Evolutionary conservation across 2,797 vertebrate genomes (phyloP), one percentile per base, ranked within the genome.

Genomic region (Nannoperca obscura): DNA sequence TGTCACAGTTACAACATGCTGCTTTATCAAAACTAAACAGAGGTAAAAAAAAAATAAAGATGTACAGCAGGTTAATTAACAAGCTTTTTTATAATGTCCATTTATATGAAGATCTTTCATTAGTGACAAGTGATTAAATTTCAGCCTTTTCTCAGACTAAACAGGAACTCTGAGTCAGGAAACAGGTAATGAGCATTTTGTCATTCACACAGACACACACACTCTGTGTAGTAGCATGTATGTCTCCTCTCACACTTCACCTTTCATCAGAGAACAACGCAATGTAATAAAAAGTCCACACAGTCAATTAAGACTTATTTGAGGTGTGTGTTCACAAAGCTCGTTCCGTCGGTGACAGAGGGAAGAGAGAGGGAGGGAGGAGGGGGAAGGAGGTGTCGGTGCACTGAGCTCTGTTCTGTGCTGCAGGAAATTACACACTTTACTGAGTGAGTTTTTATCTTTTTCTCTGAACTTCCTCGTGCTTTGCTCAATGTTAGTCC

Each of bases 231-330:
- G 27, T 3, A 6, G 11, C 34, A 55, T 20, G 20, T n/a, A 36
- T 24, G 69, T 42, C 49, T 74, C 60, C 24, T 66, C 64, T 72
- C 73, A 66, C 74, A 58, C 58, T 60, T 77, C 74, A 70, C 54
- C 74, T 77, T 62, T 71, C 30, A 74, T 42, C 14, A 9, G 24
- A 71, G 71, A 74, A 75, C 67, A 81, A 63, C 62, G 71, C 57
- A 9, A 11, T 24, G 66, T 78, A 72, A 81, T 71, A 75, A 78
- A 78, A 81, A 75, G 75, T 78, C 74, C 57, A 67, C 71, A 49
- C 62, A 68, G 71, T 63, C 74, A 81, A 75, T 85, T 81, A 71
- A 59, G 71, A 68, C 57, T 64, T 63, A 71, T 71, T 53, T 62
- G 65, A 74, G 78, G 60, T 44, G 46, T 58, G 68, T 4, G 1